phyloP scores from a whole-genome alignment of 2,797 vertebrate genomes.

The Urophycis tenuis region DNA sequence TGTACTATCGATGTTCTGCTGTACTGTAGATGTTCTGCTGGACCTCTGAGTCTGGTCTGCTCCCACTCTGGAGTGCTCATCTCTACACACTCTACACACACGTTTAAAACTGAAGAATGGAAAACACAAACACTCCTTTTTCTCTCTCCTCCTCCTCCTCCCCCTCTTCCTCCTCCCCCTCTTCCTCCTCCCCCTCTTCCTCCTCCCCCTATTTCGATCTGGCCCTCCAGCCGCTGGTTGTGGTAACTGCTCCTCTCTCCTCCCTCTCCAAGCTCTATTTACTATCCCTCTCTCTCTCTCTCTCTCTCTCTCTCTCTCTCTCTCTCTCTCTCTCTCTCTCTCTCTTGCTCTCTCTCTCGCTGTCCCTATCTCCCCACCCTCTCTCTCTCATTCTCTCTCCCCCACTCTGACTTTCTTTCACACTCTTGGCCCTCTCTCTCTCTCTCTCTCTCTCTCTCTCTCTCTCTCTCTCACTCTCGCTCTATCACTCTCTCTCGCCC shows the following conservation, averaged over 20 bases:
- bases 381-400: not conserved
- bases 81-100: not conserved
- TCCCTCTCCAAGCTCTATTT: conserved; percentile 30
- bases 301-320: not conserved
- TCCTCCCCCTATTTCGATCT: conserved; percentile 15
- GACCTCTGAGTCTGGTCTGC: not conserved
- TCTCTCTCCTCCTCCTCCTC: conserved; percentile 9
- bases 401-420: not conserved
- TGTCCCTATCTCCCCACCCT: not conserved
- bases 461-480: not conserved
- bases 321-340: not conserved
- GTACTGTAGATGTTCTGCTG: no score
- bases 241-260: conserved; percentile 27
- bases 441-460: no score
- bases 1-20: no score
- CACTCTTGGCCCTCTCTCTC: not conserved
- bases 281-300: not conserved
- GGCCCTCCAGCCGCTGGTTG: conserved; percentile 12
- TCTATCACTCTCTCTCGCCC: not conserved
- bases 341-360: not conserved
- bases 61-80: not conserved
- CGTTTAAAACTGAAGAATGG: not conserved
- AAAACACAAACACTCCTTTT: no score
- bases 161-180: conserved; percentile 3
- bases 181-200: not conserved